These are phyloP conservation scores for Bombylius discolor DNA, from an alignment of 2,888 invertebrate species.

Conservation along the genomic window DNA sequence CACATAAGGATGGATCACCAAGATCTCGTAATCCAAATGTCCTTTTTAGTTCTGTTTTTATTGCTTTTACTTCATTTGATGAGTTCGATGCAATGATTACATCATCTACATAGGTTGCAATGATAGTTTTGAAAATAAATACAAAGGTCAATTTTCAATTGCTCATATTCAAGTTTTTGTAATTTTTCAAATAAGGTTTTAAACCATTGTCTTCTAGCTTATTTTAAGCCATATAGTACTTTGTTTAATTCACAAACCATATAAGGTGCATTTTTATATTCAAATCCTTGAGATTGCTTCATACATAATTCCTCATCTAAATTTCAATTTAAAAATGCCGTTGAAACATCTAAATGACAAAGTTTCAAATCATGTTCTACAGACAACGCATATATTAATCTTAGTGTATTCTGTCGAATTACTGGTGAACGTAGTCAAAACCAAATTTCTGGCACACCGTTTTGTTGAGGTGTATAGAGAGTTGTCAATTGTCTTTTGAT, in stretches of 20 bases:
- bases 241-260: constrained; percentile 15
- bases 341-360: neutral
- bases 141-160: constrained; percentile 14
- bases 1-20: too few relatives aligned
- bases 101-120: too few relatives aligned
- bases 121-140: constrained; percentile 8
- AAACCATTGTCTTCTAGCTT: constrained; percentile 16
- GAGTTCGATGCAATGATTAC: too few relatives aligned
- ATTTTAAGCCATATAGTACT: constrained; percentile 15
- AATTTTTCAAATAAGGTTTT: constrained; percentile 14
- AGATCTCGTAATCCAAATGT: too few relatives aligned
- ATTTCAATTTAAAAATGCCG: neutral
- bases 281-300: neutral
- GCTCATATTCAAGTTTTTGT: constrained; percentile 11
- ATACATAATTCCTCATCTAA: neutral
- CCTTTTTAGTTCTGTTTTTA: too few relatives aligned
- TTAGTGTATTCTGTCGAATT: neutral
- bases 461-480: too few relatives aligned
- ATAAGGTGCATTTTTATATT: too few relatives aligned
- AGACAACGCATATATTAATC: neutral
- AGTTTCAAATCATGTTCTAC: neutral
- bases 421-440: neutral
- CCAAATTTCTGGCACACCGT: neutral
- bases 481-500: too few relatives aligned
- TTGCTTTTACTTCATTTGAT: too few relatives aligned